A percentile compares a stretch with the other conserved stretches of the same genome.
phyloP scores from a whole-genome alignment of 2,888 invertebrate species.

The Apamea anceps region DNA sequence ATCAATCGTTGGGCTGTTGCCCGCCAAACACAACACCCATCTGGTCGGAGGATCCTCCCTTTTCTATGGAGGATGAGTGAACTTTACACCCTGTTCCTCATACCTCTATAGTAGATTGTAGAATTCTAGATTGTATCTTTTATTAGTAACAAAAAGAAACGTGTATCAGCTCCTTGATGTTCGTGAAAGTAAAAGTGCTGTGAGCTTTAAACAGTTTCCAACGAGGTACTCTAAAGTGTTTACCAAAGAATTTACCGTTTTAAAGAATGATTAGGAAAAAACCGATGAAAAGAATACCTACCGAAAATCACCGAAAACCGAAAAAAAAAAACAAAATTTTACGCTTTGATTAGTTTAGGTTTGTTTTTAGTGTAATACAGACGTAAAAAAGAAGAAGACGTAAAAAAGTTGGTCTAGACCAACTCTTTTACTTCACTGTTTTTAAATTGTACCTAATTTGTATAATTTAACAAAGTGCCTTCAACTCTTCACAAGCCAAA shows the following conservation, averaged over 20 bases:
- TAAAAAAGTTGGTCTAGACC: too few relatives aligned
- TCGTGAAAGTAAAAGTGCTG: background rate
- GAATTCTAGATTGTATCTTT: background rate
- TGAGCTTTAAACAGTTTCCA: background rate
- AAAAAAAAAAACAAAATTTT: background rate
- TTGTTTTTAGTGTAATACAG: too few relatives aligned
- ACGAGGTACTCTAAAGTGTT: background rate
- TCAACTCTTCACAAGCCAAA: conserved; percentile 9
- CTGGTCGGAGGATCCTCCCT: too few relatives aligned
- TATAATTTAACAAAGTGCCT: background rate
- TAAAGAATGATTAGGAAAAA: background rate
- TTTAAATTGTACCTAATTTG: background rate
- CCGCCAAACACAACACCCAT: too few relatives aligned
- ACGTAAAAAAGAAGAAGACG: too few relatives aligned
- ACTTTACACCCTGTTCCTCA: too few relatives aligned
- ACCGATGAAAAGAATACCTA: background rate
- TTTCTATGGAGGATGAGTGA: too few relatives aligned
- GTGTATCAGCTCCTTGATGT: background rate
- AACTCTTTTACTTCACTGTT: background rate
- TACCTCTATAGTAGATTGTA: too few relatives aligned
- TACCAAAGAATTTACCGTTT: background rate
- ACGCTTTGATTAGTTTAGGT: background rate
- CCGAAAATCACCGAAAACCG: background rate
- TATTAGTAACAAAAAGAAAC: background rate
- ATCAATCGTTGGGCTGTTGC: too few relatives aligned